Evolutionary conservation across 2,888 invertebrate species (phyloP).

Genomic region (Dioctria rufipes): DNA sequence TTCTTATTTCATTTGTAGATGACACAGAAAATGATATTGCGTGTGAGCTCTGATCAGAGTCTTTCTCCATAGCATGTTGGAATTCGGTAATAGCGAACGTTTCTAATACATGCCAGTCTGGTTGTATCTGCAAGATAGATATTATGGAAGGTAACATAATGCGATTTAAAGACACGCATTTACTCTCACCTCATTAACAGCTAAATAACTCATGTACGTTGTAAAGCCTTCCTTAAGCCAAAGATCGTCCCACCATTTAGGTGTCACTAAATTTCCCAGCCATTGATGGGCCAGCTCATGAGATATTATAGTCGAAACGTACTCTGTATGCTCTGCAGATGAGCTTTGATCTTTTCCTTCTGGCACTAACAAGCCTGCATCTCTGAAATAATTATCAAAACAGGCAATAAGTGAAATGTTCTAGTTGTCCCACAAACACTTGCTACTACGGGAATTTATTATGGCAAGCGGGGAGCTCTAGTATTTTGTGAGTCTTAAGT

Average conservation of each 20-base stretch:
- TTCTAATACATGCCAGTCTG: conserved; percentile 75
- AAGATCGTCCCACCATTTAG: conserved; percentile 82
- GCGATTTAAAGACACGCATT: not conserved
- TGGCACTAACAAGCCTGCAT: conserved; percentile 74
- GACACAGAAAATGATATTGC: conserved; percentile 78
- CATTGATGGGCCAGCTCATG: conserved; percentile 89
- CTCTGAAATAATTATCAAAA: conserved; percentile 70
- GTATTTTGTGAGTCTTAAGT: conserved; percentile 5
- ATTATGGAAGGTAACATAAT: not conserved
- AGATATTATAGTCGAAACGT: conserved; percentile 78
- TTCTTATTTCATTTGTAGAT: conserved; percentile 76
- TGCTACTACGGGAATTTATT: conserved; percentile 33
- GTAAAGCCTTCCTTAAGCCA: conserved; percentile 78
- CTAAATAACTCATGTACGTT: conserved; percentile 72
- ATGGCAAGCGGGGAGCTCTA: conserved; percentile 12
- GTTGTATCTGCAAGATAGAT: conserved; percentile 71
- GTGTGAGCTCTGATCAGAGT: conserved; percentile 77
- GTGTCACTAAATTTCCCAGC: conserved; percentile 85
- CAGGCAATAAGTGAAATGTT: conserved; percentile 20
- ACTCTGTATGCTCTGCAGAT: conserved; percentile 76
- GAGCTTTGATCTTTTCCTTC: conserved; percentile 69
- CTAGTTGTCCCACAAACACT: conserved; percentile 8
- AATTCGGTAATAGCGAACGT: conserved; percentile 75
- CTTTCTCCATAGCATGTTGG: conserved; percentile 74
- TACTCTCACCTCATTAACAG: conserved; percentile 64